Conservation (phyloP, 2,888 invertebrate genomes). For the Phanerotoma sp. region DNA sequence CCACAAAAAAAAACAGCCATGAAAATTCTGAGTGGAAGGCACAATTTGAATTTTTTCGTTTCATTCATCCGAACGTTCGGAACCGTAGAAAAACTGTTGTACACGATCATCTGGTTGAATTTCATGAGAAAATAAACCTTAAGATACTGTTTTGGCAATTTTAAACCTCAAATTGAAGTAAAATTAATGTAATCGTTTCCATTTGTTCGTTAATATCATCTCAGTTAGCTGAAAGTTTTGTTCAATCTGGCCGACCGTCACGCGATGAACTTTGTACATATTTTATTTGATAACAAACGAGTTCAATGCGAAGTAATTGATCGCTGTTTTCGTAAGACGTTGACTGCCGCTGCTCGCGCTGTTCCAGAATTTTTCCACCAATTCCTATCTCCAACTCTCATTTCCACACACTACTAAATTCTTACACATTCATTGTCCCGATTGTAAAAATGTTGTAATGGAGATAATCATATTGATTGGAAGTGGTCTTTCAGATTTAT, state of each 20-base stretch:
- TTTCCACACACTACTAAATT: neutral
- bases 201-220: neutral
- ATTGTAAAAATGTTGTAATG: neutral
- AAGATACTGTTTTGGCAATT: too few relatives aligned
- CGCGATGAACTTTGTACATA: slow-evolving; percentile 19
- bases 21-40: too few relatives aligned
- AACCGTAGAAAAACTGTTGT: too few relatives aligned
- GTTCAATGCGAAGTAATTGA: slow-evolving; percentile 22
- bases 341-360: slow-evolving; percentile 59
- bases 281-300: neutral
- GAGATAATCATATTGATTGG: too few relatives aligned
- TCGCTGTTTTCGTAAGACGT: slow-evolving; percentile 51
- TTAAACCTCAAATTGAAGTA: too few relatives aligned
- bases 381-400: slow-evolving; percentile 15
- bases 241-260: slow-evolving; percentile 28
- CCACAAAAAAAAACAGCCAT: too few relatives aligned
- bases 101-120: too few relatives aligned
- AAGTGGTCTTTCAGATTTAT: too few relatives aligned
- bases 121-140: too few relatives aligned
- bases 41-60: too few relatives aligned
- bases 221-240: neutral
- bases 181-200: too few relatives aligned
- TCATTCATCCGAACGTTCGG: too few relatives aligned
- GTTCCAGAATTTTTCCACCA: slow-evolving; percentile 47
- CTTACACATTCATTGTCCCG: neutral